Conservation (phyloP, 2,797 vertebrate genomes). For the Smutsia temminckii region DNA sequence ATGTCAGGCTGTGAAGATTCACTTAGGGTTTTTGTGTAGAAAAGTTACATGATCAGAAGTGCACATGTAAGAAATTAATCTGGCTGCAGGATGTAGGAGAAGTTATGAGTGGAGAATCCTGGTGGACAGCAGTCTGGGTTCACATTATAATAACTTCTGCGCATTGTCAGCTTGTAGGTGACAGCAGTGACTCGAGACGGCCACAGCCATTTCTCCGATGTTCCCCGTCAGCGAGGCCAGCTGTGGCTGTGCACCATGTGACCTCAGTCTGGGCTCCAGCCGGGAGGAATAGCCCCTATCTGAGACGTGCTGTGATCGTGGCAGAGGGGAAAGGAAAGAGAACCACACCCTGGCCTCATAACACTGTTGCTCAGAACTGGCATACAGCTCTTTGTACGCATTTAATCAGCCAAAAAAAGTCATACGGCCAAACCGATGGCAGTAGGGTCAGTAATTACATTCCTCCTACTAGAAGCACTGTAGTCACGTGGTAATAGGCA, state of each 20-base stretch:
- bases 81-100: not conserved
- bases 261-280: not conserved
- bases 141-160: not conserved
- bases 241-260: not conserved
- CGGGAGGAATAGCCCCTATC: not conserved
- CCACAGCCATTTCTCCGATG: not conserved
- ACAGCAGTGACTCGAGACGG: not conserved
- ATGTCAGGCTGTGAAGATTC: not conserved
- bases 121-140: not conserved
- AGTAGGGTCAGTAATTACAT: not conserved
- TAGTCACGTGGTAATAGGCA: not conserved
- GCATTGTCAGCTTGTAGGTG: not conserved
- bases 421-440: not conserved
- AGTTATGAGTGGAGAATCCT: not conserved
- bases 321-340: no score
- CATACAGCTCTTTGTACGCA: not conserved
- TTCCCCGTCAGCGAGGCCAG: not conserved
- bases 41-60: not conserved
- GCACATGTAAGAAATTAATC: not conserved
- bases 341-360: not conserved
- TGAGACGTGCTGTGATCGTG: not conserved
- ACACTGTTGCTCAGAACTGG: not conserved
- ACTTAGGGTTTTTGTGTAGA: not conserved
- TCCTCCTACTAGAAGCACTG: not conserved
- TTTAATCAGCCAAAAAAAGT: not conserved